Conservation (phyloP, 2,888 invertebrate genomes). For the Eupithecia insigniata region DNA sequence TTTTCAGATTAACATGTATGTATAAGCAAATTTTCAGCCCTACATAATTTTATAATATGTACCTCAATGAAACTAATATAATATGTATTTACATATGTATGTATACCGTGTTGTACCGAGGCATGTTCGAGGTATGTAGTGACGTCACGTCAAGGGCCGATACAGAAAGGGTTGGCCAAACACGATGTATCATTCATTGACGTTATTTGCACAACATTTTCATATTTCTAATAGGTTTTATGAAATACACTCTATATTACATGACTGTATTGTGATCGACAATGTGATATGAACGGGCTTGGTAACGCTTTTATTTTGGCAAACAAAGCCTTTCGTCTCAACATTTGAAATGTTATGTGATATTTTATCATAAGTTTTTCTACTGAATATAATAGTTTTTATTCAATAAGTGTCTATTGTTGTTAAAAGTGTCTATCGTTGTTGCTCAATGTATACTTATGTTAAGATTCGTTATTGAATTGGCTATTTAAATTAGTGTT, state of each 20-base stretch:
- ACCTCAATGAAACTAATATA: background rate
- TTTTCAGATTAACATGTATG: no score
- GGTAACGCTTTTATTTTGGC: background rate
- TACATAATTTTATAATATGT: no score
- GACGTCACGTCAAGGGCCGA: constrained; percentile 19
- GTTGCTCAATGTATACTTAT: no score
- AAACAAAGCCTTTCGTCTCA: background rate
- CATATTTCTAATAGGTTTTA: constrained; percentile 43
- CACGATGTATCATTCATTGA: constrained; percentile 43
- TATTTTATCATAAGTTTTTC: background rate
- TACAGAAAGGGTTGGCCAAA: constrained; percentile 36
- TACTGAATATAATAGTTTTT: no score
- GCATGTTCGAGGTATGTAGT: background rate
- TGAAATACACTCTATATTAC: constrained; percentile 20
- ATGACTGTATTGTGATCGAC: constrained; percentile 13
- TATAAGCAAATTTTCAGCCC: no score
- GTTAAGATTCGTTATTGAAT: background rate
- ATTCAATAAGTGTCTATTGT: no score
- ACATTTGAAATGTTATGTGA: background rate
- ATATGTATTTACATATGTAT: background rate
- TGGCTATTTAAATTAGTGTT: background rate
- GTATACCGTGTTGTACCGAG: no score
- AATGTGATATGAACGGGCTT: constrained; percentile 7
- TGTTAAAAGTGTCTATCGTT: no score
- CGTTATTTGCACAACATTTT: constrained; percentile 41